Evolutionary conservation across 1,140 invertebrate genomes (phyloP).

Genomic region (Apocrypta bakeri): DNA sequence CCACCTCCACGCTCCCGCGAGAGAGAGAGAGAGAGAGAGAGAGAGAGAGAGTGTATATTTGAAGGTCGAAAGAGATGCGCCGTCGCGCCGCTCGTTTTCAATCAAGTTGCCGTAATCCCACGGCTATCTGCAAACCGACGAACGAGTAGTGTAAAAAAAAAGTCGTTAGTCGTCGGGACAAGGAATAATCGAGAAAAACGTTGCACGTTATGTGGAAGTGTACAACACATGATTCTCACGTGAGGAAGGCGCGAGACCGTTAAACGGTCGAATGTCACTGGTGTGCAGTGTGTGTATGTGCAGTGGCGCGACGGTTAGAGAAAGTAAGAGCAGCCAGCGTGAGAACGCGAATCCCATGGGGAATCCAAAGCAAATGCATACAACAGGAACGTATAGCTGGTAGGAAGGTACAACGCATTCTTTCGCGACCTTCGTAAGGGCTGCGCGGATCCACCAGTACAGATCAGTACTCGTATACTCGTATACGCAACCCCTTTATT

Average conservation of each 20-base stretch:
- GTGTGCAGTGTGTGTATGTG: neutral
- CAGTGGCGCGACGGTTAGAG: neutral
- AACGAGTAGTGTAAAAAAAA: neutral
- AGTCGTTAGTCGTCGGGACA: neutral
- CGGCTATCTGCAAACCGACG: neutral
- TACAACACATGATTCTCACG: neutral
- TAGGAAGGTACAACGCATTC: conserved; percentile 56
- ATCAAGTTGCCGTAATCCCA: neutral
- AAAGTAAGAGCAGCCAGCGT: conserved; percentile 55
- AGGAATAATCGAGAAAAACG: neutral
- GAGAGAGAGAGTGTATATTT: neutral
- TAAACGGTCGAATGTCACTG: neutral
- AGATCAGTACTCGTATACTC: no score
- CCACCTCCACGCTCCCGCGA: neutral
- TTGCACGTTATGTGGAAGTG: neutral
- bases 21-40: neutral
- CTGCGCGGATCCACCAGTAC: conserved; percentile 40
- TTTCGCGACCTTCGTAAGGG: conserved; percentile 38
- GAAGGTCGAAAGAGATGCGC: neutral
- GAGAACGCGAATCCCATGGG: conserved; percentile 65
- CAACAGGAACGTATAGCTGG: conserved; percentile 59
- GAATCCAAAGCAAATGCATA: conserved; percentile 61
- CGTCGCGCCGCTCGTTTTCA: neutral
- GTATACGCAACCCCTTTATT: conserved; percentile 37
- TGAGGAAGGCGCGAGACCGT: neutral